Percentiles rank a stretch among this genome's conserved stretches.
These are phyloP conservation scores for Hydrolagus affinis DNA, from an alignment of 2,113 vertebrate genomes.

Conservation along the genomic window DNA sequence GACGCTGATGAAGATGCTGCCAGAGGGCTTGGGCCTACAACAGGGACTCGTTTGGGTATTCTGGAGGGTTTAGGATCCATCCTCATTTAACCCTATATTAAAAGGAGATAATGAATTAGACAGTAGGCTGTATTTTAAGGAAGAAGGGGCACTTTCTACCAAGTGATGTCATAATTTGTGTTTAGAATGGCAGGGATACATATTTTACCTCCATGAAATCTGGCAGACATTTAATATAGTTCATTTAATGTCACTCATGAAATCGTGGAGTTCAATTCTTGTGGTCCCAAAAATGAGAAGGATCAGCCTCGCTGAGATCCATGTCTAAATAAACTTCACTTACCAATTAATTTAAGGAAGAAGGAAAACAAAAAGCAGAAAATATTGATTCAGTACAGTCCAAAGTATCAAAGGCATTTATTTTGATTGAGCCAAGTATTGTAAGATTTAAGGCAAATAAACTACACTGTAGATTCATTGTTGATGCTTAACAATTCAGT, in stretches of 20 bases:
- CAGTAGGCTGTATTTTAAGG: not conserved
- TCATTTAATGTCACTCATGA: not conserved
- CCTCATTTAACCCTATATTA: constrained; percentile 44
- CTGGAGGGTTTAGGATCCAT: constrained; percentile 92
- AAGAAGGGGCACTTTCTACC: not conserved
- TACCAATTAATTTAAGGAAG: not conserved
- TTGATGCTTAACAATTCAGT: too few species aligned
- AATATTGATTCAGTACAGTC: too few species aligned
- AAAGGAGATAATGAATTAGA: constrained; percentile 35
- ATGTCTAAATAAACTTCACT: too few species aligned
- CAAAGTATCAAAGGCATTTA: too few species aligned
- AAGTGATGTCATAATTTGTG: not conserved
- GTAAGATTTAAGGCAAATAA: not conserved
- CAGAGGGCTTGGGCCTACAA: constrained; percentile 63
- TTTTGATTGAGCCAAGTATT: too few species aligned
- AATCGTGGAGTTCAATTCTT: not conserved
- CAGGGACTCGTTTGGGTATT: constrained; percentile 68
- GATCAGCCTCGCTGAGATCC: not conserved
- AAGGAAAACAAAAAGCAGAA: too few species aligned
- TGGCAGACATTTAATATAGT: not conserved
- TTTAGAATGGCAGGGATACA: not conserved
- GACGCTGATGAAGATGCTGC: constrained; percentile 48
- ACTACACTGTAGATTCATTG: too few species aligned
- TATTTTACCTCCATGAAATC: not conserved
- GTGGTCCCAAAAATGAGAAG: not conserved